Base-by-base conservation (phyloP, 1,140 invertebrate species). In the Dendroctonus valens region DNA sequence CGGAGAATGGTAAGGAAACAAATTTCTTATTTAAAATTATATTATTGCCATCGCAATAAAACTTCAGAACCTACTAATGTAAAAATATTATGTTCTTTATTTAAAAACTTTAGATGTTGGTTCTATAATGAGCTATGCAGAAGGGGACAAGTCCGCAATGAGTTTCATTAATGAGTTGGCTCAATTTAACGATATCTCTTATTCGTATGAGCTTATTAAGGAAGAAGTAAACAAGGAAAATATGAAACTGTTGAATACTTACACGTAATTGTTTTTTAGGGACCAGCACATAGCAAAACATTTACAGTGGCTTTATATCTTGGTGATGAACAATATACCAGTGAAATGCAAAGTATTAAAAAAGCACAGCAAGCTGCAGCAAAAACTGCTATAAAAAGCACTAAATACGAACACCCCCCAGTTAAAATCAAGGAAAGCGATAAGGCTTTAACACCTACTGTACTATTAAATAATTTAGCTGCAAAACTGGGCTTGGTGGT, bases 381-480 rank as follows among this genome's bases (percentile, higher is more conserved):
- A 7, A 42, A 39, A 39, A 11, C 26, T 40, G 75, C 72, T 11
- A 58, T 76, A 37, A 48, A 57, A 58, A 66, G 70, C n/a, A 75
- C 75, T 4, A 66, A 60, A 11, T 75, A 74, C 60, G 15, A 68
- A 26, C 58, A 67, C 58, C 75, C 73, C 6, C 68, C 65, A 7
- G 38, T 67, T 37, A 70, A 72, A 65, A 41, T 69, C 5, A 69
- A 72, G 44, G 53, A 71, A 44, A 65, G 65, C 49, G 41, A 59
- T 26, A 67, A 67, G 26, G 37, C 61, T 59, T 37, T 59, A 44
- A 72, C 74, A 46, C 75, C 73, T 8, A 75, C 72, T 11, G 72
- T 73, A 51, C 26, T 67, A 14, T 46, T 76, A 26, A 76, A 76
- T 63, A 76, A 75, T 67, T 37, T 76, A 42, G 70, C 67, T 26